Conservation (phyloP, 1,140 invertebrate species). For the Trinorchestia longiramus region DNA sequence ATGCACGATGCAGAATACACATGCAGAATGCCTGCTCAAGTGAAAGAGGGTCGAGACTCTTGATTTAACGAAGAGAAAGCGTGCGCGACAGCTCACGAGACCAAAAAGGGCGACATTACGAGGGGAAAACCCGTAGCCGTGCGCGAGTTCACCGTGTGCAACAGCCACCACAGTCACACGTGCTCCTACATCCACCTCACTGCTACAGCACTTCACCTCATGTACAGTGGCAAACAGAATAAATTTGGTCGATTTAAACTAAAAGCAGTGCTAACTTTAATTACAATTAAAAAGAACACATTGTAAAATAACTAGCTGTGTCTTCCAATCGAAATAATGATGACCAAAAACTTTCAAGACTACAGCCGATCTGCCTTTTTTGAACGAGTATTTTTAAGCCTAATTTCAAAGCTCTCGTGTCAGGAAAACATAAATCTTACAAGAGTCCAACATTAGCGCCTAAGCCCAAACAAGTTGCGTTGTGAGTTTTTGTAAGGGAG, state of each 20-base stretch:
- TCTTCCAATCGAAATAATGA: background rate
- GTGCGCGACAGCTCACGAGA: background rate
- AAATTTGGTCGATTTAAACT: background rate
- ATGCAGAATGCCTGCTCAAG: background rate
- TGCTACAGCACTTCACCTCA: background rate
- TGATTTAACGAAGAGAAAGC: background rate
- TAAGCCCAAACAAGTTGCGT: background rate
- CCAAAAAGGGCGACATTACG: background rate
- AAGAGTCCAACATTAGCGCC: background rate
- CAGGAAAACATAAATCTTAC: background rate
- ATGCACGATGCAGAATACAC: too few relatives aligned
- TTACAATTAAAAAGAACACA: background rate
- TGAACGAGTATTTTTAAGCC: too few relatives aligned
- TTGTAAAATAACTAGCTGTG: background rate
- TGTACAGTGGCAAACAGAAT: background rate
- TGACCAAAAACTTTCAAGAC: background rate
- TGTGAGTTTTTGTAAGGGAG: background rate
- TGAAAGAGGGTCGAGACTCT: background rate
- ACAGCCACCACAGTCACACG: background rate
- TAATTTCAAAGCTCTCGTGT: background rate
- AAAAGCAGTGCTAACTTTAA: background rate
- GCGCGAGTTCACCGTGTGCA: too few relatives aligned
- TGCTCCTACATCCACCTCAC: background rate
- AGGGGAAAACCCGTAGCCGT: background rate
- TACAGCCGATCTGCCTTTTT: background rate